Evolutionary conservation across 2,113 vertebrate species (phyloP).

Genomic region (Ageneiosus marmoratus): DNA sequence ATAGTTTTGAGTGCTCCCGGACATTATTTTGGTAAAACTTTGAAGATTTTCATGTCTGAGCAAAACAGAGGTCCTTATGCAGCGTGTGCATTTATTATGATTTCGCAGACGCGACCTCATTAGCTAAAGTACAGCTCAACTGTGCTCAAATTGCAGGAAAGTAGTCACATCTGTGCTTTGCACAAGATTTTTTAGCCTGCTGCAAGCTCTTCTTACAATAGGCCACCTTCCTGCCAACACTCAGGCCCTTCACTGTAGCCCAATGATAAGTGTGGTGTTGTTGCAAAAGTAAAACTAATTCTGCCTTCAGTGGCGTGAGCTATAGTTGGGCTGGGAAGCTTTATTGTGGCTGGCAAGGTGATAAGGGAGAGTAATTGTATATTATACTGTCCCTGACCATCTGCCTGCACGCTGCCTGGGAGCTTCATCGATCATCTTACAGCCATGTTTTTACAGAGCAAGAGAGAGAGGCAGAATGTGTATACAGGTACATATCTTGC

Average conservation of each 20-base stretch:
- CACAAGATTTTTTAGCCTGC: conserved; percentile 15
- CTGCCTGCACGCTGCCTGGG: conserved; percentile 85
- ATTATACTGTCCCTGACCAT: conserved; percentile 89
- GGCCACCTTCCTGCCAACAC: conserved; percentile 36
- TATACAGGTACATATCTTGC: conserved; percentile 49
- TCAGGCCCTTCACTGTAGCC: conserved; percentile 55
- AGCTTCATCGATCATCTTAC: conserved; percentile 84
- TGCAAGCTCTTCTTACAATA: conserved; percentile 32
- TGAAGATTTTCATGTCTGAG: conserved; percentile 24
- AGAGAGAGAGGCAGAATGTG: conserved; percentile 38
- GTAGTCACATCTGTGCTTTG: conserved; percentile 7
- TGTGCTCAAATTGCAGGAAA: conserved; percentile 20
- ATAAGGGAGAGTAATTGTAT: conserved; percentile 93
- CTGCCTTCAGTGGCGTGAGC: conserved; percentile 86
- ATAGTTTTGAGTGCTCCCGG: conserved; percentile 20
- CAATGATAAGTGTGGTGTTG: conserved; percentile 83
- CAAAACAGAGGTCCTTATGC: conserved; percentile 14
- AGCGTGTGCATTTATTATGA: conserved; percentile 22
- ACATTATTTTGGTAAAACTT: not conserved
- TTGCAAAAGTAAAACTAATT: conserved; percentile 88
- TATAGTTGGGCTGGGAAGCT: conserved; percentile 82
- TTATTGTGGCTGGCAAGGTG: conserved; percentile 90
- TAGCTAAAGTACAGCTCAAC: conserved; percentile 12
- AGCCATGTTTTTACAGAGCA: conserved; percentile 42
- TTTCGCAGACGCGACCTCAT: conserved; percentile 16